phyloP scores from a whole-genome alignment of 35 echinoderm and acorn worm genomes.

The Eucidaris tribuloides region DNA sequence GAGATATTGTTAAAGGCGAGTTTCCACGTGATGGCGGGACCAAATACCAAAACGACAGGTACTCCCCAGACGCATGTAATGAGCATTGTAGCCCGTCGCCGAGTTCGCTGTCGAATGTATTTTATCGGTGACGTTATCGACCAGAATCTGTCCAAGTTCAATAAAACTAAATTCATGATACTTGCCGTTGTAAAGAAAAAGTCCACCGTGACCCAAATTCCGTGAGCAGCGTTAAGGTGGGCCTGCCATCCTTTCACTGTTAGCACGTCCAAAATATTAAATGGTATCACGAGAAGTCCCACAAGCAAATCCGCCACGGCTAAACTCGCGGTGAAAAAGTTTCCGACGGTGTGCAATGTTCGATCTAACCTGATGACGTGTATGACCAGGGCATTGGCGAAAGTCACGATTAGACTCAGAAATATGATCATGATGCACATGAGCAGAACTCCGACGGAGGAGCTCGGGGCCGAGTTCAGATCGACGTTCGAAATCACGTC shows the following conservation, averaged over 20 bases:
- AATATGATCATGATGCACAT: slow-evolving; percentile 28
- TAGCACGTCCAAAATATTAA: slow-evolving; percentile 55
- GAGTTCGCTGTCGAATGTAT: slow-evolving; percentile 75
- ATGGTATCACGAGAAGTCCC: slow-evolving; percentile 61
- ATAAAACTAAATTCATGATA: slow-evolving; percentile 69
- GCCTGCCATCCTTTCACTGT: slow-evolving; percentile 20
- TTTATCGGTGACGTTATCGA: slow-evolving; percentile 81
- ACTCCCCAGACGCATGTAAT: slow-evolving; percentile 76
- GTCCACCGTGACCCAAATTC: slow-evolving; percentile 71
- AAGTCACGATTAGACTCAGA: slow-evolving; percentile 32
- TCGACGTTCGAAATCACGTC: background rate
- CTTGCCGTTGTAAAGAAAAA: slow-evolving; percentile 66
- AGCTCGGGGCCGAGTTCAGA: background rate
- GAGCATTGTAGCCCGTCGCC: slow-evolving; percentile 46
- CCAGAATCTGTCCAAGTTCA: slow-evolving; percentile 84
- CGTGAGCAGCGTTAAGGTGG: background rate
- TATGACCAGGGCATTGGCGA: slow-evolving; percentile 51
- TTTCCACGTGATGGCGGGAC: slow-evolving; percentile 67
- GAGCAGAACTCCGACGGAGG: background rate
- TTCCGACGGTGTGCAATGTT: slow-evolving; percentile 62
- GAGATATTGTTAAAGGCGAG: slow-evolving; percentile 46
- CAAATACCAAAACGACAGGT: slow-evolving; percentile 45
- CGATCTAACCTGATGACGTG: slow-evolving; percentile 58
- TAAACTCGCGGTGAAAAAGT: slow-evolving; percentile 60
- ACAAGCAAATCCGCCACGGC: slow-evolving; percentile 69